Percentiles rank a stretch among this genome's conserved stretches.
These are phyloP conservation scores for Monochamus saltuarius DNA, from an alignment of 1,140 invertebrate genomes.

Conservation along the genomic window DNA sequence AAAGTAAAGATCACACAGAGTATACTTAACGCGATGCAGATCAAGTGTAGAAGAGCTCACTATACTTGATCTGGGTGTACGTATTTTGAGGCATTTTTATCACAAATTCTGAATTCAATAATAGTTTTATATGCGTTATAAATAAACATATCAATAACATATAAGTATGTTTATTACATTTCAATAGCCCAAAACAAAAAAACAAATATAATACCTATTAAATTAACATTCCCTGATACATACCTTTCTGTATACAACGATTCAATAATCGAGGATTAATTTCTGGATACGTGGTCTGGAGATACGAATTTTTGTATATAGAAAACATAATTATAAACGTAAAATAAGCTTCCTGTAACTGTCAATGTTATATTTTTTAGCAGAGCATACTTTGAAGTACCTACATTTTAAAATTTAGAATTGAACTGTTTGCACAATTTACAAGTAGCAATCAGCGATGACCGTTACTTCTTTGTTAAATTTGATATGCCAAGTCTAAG, in stretches of 20 bases:
- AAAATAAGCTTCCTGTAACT: neutral
- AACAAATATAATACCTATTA: too few relatives aligned
- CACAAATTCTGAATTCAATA: too few relatives aligned
- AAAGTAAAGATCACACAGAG: too few relatives aligned
- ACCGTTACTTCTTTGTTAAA: neutral
- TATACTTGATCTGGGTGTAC: too few relatives aligned
- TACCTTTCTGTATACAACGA: conserved; percentile 40
- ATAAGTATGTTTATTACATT: conserved; percentile 5
- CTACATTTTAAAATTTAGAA: neutral
- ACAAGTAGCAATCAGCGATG: neutral
- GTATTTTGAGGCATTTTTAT: too few relatives aligned
- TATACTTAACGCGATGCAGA: too few relatives aligned
- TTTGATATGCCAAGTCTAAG: neutral
- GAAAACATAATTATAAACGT: conserved; percentile 30
- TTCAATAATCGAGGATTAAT: conserved; percentile 40
- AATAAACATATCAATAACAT: too few relatives aligned
- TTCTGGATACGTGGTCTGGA: conserved; percentile 31
- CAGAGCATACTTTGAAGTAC: too few relatives aligned
- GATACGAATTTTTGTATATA: conserved; percentile 42
- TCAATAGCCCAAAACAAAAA: too few relatives aligned
- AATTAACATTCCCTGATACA: neutral
- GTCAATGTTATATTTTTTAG: too few relatives aligned
- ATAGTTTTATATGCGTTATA: too few relatives aligned
- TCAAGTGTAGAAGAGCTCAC: too few relatives aligned
- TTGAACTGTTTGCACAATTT: neutral